phyloP scores from a whole-genome alignment of 2,797 vertebrate genomes.

The Dromococcyx pavoninus region DNA sequence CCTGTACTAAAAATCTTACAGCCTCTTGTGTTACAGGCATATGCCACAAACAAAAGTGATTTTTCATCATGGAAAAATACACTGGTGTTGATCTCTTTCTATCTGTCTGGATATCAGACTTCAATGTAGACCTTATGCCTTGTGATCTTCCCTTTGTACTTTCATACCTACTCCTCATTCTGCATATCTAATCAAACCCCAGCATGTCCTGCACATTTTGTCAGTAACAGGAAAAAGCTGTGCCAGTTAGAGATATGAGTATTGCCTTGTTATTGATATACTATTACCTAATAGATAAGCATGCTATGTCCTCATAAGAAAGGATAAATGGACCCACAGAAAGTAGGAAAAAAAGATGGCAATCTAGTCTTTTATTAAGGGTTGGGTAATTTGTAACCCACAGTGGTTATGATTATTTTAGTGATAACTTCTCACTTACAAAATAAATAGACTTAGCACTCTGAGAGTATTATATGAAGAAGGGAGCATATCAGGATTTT shows the following conservation, averaged over 20 bases:
- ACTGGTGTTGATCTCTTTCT: neutral
- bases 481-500: neutral
- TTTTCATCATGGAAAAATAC: constrained; percentile 18
- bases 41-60: neutral
- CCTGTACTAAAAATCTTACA: neutral
- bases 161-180: neutral
- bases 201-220: constrained; percentile 41
- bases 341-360: neutral
- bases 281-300: neutral
- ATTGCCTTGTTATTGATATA: constrained; percentile 15
- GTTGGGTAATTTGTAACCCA: neutral
- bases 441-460: neutral
- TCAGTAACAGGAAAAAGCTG: constrained; percentile 44
- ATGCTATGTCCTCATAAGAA: neutral
- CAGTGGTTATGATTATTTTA: neutral
- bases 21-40: neutral
- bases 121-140: neutral
- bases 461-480: neutral
- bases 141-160: neutral
- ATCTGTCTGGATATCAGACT: neutral
- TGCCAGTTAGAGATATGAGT: neutral
- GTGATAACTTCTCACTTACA: neutral
- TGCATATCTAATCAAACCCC: constrained; percentile 29
- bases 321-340: neutral
- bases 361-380: neutral